Evolutionary conservation across 2,113 vertebrate species (phyloP).

Genomic region (Arvicanthis niloticus): DNA sequence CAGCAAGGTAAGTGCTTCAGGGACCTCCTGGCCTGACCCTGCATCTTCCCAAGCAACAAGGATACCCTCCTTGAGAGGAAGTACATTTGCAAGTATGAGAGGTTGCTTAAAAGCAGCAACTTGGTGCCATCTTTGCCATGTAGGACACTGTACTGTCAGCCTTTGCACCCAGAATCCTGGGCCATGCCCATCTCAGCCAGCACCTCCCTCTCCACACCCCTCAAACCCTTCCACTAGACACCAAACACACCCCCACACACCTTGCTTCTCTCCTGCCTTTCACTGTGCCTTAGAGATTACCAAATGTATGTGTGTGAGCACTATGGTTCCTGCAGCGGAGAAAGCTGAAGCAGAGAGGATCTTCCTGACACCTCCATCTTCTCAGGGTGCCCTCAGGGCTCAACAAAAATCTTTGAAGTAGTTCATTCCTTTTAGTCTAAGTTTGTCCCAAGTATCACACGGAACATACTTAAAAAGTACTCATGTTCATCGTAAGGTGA

Average conservation of each 20-base stretch:
- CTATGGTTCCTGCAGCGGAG: neutral
- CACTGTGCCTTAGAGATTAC: neutral
- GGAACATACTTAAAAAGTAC: neutral
- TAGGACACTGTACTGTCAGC: neutral
- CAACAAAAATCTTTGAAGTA: neutral
- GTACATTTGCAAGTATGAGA: neutral
- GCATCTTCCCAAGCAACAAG: neutral
- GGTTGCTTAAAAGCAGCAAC: neutral
- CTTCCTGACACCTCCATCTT: neutral
- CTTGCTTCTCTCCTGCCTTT: neutral
- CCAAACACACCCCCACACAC: no score
- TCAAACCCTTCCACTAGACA: neutral
- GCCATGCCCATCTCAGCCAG: neutral
- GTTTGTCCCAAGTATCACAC: neutral
- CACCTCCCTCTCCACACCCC: neutral
- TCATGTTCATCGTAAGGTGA: neutral
- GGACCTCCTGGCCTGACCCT: neutral
- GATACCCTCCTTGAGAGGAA: neutral
- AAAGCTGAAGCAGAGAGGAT: neutral
- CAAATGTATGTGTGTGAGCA: neutral
- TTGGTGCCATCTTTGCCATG: neutral
- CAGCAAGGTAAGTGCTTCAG: no score
- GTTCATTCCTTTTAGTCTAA: neutral
- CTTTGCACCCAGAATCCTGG: neutral
- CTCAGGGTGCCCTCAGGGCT: neutral